Percentiles rank a stretch among this genome's conserved stretches.
phyloP scores from a whole-genome alignment of 2,888 invertebrate species.

The Phlogophora meticulosa region DNA sequence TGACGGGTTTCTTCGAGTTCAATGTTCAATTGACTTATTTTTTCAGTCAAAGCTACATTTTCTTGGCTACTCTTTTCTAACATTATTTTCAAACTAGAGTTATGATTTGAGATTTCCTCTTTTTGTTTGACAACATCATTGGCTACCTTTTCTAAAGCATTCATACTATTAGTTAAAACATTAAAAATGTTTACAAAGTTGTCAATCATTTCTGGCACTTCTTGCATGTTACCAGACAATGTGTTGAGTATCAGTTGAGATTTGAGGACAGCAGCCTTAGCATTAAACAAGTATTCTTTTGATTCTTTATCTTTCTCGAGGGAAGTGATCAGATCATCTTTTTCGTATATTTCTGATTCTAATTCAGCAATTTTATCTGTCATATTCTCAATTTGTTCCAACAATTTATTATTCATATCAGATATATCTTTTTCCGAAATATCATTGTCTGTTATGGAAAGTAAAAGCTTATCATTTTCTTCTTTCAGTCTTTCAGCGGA shows the following conservation, averaged over 20 bases:
- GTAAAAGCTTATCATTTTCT: conserved; percentile 65
- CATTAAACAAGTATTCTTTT: conserved; percentile 70
- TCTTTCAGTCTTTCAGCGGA: conserved; percentile 68
- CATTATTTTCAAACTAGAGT: conserved; percentile 60
- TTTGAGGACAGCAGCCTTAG: conserved; percentile 70
- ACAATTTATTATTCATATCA: conserved; percentile 64
- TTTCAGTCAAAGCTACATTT: conserved; percentile 40
- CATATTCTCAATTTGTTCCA: conserved; percentile 65
- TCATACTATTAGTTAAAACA: conserved; percentile 69
- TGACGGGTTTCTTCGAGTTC: conserved; percentile 53
- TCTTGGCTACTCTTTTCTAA: conserved; percentile 50
- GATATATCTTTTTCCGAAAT: conserved; percentile 58
- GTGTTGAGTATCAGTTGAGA: conserved; percentile 70
- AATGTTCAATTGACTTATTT: conserved; percentile 36
- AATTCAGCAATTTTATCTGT: conserved; percentile 64
- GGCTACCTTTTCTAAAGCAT: conserved; percentile 71
- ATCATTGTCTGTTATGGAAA: conserved; percentile 59
- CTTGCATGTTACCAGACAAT: conserved; percentile 72
- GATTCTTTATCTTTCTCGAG: conserved; percentile 67
- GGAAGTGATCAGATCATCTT: conserved; percentile 69
- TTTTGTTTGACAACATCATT: conserved; percentile 70
- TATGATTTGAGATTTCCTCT: conserved; percentile 57
- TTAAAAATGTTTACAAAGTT: conserved; percentile 72
- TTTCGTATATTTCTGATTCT: conserved; percentile 68
- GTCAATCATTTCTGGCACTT: conserved; percentile 72